Evolutionary conservation across 2,113 vertebrate genomes (phyloP), one percentile per base, ranked within the genome.

Genomic region (Condylura cristata): DNA sequence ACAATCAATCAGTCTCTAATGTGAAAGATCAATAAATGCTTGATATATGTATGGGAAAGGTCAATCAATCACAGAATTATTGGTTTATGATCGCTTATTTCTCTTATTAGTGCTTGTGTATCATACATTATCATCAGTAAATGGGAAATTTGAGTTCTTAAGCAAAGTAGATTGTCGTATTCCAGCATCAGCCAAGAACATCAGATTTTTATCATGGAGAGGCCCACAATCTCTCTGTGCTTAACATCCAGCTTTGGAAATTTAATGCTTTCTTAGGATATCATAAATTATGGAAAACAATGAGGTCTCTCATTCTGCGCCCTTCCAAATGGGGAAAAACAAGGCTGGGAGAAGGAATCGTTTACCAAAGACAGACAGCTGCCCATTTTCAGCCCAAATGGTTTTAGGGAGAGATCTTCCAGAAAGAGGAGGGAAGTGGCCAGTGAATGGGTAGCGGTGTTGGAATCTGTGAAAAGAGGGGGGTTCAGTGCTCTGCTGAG

Each of bases 21-120:
- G 58, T n/a, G 60, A 96, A 76, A 97, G 97, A 98, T 98, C 98
- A 96, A 98, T 98, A 98, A 92, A 8, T 89, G 79, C 88, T 93
- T 98, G 98, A 98, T 93, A 93, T 93, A 98, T 97, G 96, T 89
- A 32, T 63, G 95, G 94, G 97, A 97, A 97, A 98, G 95, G 93
- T 96, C 96, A 96, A 98, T 98, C 97, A 97, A 97, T 98, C 98
- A 97, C 88, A 66, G 95, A 96, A 94, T 97, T 98, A 97, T 98
- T 93, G 97, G 97, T 98, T 98, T 98, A 98, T 98, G 98, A 98
- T 98, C 96, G 97, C 96, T 97, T 93, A 75, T 98, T 97, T 97
- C 97, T 97, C 95, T 97, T 97, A 98, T 97, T 96, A 97, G 97
- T 86, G 93, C 81, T 86, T 82, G 93, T 63, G 95, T 72, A 93